Percentiles rank a stretch among this genome's conserved stretches.
phyloP scores from a whole-genome alignment of 2,888 invertebrate genomes.

The Drosophila planitibia region DNA sequence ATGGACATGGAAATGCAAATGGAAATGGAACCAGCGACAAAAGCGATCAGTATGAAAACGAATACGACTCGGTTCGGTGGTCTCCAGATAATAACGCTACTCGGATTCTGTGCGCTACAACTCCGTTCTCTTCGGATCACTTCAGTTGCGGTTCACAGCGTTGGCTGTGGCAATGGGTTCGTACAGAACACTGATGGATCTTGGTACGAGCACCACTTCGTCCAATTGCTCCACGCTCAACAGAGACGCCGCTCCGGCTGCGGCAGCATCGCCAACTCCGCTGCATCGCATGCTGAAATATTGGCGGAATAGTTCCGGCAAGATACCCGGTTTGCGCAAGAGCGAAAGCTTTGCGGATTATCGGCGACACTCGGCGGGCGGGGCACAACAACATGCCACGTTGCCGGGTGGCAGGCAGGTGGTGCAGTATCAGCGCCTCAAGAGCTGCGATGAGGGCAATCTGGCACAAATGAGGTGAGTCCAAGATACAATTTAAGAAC shows the following conservation, averaged over 20 bases:
- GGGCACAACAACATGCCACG: slow-evolving; percentile 23
- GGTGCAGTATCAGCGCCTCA: slow-evolving; percentile 76
- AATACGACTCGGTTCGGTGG: slow-evolving; percentile 36
- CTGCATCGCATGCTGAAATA: slow-evolving; percentile 80
- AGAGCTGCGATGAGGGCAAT: slow-evolving; percentile 79
- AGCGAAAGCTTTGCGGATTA: slow-evolving; percentile 81
- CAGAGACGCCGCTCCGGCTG: slow-evolving; percentile 11
- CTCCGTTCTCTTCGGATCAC: not conserved
- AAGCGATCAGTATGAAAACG: slow-evolving; percentile 34
- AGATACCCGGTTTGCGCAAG: slow-evolving; percentile 68
- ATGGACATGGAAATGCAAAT: slow-evolving; percentile 21
- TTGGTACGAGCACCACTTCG: slow-evolving; percentile 11
- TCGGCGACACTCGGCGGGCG: slow-evolving; percentile 61
- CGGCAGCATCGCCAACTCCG: slow-evolving; percentile 51
- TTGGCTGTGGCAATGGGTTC: slow-evolving; percentile 66
- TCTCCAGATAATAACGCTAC: slow-evolving; percentile 7
- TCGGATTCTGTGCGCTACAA: not conserved
- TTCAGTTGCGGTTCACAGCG: not conserved
- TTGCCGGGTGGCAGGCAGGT: slow-evolving; percentile 45
- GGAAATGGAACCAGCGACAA: slow-evolving; percentile 11
- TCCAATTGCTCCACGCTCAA: slow-evolving; percentile 11
- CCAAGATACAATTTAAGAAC: not conserved
- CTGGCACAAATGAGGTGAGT: slow-evolving; percentile 76
- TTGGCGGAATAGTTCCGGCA: slow-evolving; percentile 80
- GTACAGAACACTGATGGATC: slow-evolving; percentile 67